Evolutionary conservation across 2,888 invertebrate species (phyloP), one percentile per base, ranked within the genome.

Genomic region (Scrobipalpa costella): DNA sequence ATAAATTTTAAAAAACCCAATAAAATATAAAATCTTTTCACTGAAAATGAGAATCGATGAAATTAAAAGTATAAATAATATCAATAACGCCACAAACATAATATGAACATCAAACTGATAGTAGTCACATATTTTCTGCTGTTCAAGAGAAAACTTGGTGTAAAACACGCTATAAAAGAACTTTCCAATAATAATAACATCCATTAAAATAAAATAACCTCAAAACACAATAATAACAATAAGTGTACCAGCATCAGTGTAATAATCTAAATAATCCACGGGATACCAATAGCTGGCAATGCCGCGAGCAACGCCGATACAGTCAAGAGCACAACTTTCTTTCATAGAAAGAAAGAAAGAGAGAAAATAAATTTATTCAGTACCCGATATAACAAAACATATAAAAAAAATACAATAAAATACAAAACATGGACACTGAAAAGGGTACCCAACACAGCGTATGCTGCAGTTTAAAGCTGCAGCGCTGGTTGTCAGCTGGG

Each of bases 191-290:
- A 44, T 11, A 44, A 44, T 44, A 44, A 7, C 15, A 5, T 44
- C 3, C 44, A 44, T 9, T n/a, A 44, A n/a, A 44, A 44, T n/a
- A 44, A n/a, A 44, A 44, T 44, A 44, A 50, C 50, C 17, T 50
- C 50, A 8, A 19, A 11, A 50, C 50, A 8, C 7, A 19, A 17
- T 15, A 49, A 17, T 49, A 19, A 17, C 6, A 49, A 17, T 49
- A 15, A 17, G 15, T 17, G 9, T 50, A 19, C 17, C 50, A 7
- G 21, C 6, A 19, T 50, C 50, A 50, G 21, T 21, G 11, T 9
- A 50, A 11, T 21, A 19, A 50, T 50, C 50, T 21, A 50, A 50
- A 50, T 50, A 50, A 50, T 50, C 50, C 50, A 50, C 50, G 50
- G 50, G 50, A 50, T 50, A 50, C 21, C 50, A 9, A 27, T 27